Conservation (phyloP, 1,140 invertebrate species). For the Dendrolimus kikuchii region DNA sequence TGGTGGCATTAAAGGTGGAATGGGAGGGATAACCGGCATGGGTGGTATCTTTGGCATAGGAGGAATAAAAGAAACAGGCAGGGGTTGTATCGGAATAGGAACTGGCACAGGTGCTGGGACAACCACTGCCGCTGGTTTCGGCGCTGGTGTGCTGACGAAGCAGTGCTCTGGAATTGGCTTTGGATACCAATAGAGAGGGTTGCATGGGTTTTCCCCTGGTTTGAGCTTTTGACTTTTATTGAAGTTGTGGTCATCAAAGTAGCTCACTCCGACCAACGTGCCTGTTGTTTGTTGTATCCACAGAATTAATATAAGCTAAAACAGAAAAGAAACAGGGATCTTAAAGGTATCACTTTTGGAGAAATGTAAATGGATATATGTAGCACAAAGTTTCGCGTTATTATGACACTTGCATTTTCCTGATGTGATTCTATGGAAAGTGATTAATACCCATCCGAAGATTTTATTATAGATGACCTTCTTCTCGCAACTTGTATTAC, state of each 20-base stretch:
- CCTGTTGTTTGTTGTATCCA: constrained; percentile 6
- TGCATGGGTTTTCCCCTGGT: constrained; percentile 33
- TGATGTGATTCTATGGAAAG: too few species aligned
- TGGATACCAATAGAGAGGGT: constrained; percentile 53
- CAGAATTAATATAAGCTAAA: too few species aligned
- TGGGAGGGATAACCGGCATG: constrained; percentile 5
- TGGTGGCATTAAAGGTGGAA: constrained; percentile 2
- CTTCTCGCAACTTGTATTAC: too few species aligned
- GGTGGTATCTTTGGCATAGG: constrained; percentile 3
- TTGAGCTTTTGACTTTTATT: constrained; percentile 3
- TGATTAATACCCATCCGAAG: too few species aligned
- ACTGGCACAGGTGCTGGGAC: constrained; percentile 12
- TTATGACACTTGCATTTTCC: too few species aligned
- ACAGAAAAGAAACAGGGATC: too few species aligned
- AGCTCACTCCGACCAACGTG: constrained; percentile 33
- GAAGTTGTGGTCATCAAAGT: constrained; percentile 23
- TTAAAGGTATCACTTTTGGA: too few species aligned
- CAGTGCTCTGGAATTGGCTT: constrained; percentile 43
- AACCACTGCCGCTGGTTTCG: neutral
- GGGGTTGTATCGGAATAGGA: constrained; percentile 5
- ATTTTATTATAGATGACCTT: too few species aligned
- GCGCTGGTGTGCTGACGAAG: constrained; percentile 12
- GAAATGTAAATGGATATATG: too few species aligned
- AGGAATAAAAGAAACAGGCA: constrained; percentile 1
- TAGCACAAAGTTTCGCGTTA: too few species aligned